Base-by-base conservation (phyloP, 2,888 invertebrate genomes). In the Mimas tiliae region DNA sequence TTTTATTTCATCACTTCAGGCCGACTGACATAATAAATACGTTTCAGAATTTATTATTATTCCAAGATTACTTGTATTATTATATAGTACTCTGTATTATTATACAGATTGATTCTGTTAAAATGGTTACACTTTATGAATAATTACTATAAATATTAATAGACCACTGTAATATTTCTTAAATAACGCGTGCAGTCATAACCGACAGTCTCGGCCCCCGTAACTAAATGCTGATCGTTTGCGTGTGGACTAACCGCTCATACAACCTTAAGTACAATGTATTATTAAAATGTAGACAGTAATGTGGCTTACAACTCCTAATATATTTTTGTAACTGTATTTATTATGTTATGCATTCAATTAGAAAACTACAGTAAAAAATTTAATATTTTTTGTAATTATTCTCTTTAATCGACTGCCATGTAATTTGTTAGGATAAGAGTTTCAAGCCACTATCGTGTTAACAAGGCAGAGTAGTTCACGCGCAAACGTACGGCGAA, bases 401-500 rank as follows among this genome's bases (percentile, higher is more conserved):
- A 8, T n/a, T n/a, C 27, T 8, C 27, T 53, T 33, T 53, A 14
- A 53, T 33, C 16, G 48, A 48, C 16, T 48, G 48, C 16, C 48
- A 48, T 48, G 48, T 7, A 27, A 27, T 27, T 27, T n/a, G 16
- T 1, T n/a, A n/a, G n/a, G n/a, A n/a, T n/a, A 53, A 14, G 9
- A 53, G 53, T 53, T 34, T 6, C n/a, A 34, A 53, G 53, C 53
- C 53, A 53, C 53, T 53, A n/a, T 34, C 16, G 14, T 11, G 34
- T 38, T 34, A 55, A 55, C 34, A 34, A 9, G 9, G 21, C 63
- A 21, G n/a, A 48, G 50, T n/a, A 21, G 38, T 51, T 19, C 63
- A 64, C 72, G 58, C 64, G 62, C 71, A 51, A 42, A 38, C 58
- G 62, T 58, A 67, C 66, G 62, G 65, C 67, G 70, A 65, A 68